phyloP scores from a whole-genome alignment of 2,888 invertebrate species.

The Idaea straminata region DNA sequence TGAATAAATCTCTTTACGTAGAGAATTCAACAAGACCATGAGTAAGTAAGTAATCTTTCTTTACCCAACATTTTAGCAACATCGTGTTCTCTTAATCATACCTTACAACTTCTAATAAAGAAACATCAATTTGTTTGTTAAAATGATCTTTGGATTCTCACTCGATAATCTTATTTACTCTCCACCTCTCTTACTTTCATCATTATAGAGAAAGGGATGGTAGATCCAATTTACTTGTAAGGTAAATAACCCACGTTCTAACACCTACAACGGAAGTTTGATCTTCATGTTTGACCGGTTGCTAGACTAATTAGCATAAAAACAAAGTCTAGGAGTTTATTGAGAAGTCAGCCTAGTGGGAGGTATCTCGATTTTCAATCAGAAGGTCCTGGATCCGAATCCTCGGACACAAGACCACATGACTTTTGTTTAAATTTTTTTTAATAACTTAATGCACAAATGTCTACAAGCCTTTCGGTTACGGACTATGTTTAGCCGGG shows the following conservation, averaged over 20 bases:
- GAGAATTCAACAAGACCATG: constrained; percentile 11
- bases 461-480: no score
- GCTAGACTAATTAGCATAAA: constrained; percentile 67
- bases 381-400: not conserved
- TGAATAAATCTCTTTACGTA: no score
- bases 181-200: constrained; percentile 30
- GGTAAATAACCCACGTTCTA: constrained; percentile 49
- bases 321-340: constrained; percentile 52
- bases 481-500: no score
- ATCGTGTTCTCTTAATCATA: constrained; percentile 40
- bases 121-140: constrained; percentile 45
- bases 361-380: not conserved
- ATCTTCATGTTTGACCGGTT: constrained; percentile 54
- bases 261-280: constrained; percentile 69
- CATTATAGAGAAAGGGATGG: constrained; percentile 20
- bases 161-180: constrained; percentile 28
- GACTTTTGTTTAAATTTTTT: not conserved
- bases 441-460: no score
- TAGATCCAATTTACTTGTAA: not conserved
- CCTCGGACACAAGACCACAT: not conserved
- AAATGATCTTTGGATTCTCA: constrained; percentile 48
- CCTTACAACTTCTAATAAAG: constrained; percentile 30
- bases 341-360: not conserved
- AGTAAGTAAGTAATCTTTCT: constrained; percentile 30
- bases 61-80: constrained; percentile 36